phyloP scores from a whole-genome alignment of 1,140 invertebrate species.

The Chironomus striatipennis region DNA sequence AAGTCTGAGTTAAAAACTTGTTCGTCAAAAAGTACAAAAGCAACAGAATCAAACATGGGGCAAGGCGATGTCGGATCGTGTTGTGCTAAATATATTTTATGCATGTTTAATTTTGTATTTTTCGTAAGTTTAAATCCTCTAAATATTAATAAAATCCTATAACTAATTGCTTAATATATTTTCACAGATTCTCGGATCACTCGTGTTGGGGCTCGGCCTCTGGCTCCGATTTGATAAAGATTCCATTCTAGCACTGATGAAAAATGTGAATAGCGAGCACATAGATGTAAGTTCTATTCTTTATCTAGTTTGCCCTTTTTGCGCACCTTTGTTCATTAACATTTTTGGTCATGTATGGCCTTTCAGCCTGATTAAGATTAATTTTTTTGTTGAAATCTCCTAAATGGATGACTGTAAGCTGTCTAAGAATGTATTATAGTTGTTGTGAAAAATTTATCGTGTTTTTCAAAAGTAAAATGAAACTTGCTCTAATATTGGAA shows the following conservation, averaged over 20 bases:
- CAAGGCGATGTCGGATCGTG: conserved; percentile 47
- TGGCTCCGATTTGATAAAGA: conserved; percentile 64
- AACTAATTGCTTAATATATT: conserved; percentile 21
- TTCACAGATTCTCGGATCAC: conserved; percentile 60
- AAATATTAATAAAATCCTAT: conserved; percentile 26
- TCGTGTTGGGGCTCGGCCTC: conserved; percentile 62
- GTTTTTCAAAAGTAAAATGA: too few species aligned
- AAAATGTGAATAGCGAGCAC: conserved; percentile 47
- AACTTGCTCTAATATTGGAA: too few species aligned
- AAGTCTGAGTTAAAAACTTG: too few species aligned
- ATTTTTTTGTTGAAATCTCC: too few species aligned
- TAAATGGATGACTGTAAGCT: too few species aligned
- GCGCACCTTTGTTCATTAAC: not conserved
- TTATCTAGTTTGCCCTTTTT: not conserved
- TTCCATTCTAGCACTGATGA: conserved; percentile 54
- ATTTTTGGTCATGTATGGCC: not conserved
- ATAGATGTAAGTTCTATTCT: conserved; percentile 48
- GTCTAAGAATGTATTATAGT: too few species aligned
- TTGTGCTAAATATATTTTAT: conserved; percentile 63
- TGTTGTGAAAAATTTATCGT: too few species aligned
- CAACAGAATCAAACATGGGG: conserved; percentile 37
- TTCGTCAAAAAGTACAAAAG: not conserved
- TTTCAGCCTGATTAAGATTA: conserved; percentile 5
- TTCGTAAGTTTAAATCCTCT: conserved; percentile 53
- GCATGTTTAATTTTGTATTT: conserved; percentile 66